A percentile compares a stretch with the other conserved stretches of the same genome.
Conservation (phyloP, 2,888 invertebrate species). For the Cacoxenus indagator region DNA sequence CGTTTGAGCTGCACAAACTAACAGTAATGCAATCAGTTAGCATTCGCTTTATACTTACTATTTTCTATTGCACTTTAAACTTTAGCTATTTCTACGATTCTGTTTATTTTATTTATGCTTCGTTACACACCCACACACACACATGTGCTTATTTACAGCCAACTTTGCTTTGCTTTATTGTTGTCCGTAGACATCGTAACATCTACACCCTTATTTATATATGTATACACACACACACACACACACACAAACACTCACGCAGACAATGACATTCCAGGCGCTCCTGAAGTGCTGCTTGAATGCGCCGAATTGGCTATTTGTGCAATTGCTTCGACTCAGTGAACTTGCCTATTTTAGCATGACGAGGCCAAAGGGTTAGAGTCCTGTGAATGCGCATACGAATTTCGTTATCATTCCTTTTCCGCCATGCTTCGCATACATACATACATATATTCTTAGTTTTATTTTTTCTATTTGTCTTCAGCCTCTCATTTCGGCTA, state of each 20-base stretch:
- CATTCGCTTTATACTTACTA: slow-evolving; percentile 19
- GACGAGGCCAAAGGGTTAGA: slow-evolving; percentile 48
- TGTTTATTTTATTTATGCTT: slow-evolving; percentile 64
- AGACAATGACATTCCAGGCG: not conserved
- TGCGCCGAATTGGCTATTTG: slow-evolving; percentile 65
- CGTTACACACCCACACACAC: slow-evolving; percentile 55
- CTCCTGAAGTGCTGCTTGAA: slow-evolving; percentile 6
- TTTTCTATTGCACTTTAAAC: slow-evolving; percentile 52
- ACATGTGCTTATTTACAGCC: too few relatives aligned
- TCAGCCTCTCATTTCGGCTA: not conserved
- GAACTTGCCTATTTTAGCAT: slow-evolving; percentile 67
- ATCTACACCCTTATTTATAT: not conserved
- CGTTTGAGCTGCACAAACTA: slow-evolving; percentile 17
- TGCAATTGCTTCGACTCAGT: slow-evolving; percentile 67
- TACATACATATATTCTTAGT: not conserved
- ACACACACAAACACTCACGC: not conserved
- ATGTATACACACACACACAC: not conserved
- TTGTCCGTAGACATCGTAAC: not conserved
- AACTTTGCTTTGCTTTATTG: slow-evolving; percentile 10
- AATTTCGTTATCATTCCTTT: slow-evolving; percentile 47
- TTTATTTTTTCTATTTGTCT: not conserved
- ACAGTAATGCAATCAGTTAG: slow-evolving; percentile 50
- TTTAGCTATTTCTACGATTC: slow-evolving; percentile 44
- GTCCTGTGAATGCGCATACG: slow-evolving; percentile 9
- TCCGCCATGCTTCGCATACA: slow-evolving; percentile 29